A percentile compares a stretch with the other conserved stretches of the same genome.
These are phyloP conservation scores for Sthenelais limicola DNA, from an alignment of 2,888 invertebrate species.

Conservation along the genomic window DNA sequence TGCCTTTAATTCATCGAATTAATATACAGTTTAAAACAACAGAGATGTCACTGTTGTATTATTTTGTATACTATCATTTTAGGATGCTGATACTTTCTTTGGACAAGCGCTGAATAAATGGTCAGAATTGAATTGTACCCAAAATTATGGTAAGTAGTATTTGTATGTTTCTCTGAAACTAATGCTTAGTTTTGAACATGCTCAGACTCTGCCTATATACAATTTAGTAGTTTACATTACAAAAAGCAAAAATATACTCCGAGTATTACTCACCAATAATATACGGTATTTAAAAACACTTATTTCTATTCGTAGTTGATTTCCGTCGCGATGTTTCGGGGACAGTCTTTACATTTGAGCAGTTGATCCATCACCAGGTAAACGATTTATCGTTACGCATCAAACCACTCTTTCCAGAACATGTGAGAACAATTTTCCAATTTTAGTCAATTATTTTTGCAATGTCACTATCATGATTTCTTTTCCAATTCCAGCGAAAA, in stretches of 20 bases:
- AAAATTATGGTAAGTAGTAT: conserved; percentile 78
- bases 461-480: background rate
- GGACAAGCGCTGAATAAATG: conserved; percentile 88
- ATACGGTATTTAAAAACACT: too few species aligned
- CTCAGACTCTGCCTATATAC: too few species aligned
- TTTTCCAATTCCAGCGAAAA: conserved; percentile 77
- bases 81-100: conserved; percentile 83
- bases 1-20: too few species aligned
- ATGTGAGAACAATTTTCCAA: background rate
- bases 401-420: background rate
- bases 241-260: too few species aligned
- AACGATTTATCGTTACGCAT: conserved; percentile 1
- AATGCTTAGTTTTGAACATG: too few species aligned
- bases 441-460: background rate
- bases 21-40: too few species aligned
- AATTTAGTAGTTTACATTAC: too few species aligned
- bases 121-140: conserved; percentile 88
- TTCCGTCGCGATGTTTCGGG: conserved; percentile 84
- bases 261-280: too few species aligned
- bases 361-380: conserved; percentile 80
- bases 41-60: too few species aligned
- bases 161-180: background rate
- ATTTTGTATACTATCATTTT: too few species aligned
- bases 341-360: conserved; percentile 84
- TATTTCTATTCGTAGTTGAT: conserved; percentile 72